These are phyloP conservation scores for Typhlichthys subterraneus DNA, from an alignment of 2,797 vertebrate species.

Conservation along the genomic window DNA sequence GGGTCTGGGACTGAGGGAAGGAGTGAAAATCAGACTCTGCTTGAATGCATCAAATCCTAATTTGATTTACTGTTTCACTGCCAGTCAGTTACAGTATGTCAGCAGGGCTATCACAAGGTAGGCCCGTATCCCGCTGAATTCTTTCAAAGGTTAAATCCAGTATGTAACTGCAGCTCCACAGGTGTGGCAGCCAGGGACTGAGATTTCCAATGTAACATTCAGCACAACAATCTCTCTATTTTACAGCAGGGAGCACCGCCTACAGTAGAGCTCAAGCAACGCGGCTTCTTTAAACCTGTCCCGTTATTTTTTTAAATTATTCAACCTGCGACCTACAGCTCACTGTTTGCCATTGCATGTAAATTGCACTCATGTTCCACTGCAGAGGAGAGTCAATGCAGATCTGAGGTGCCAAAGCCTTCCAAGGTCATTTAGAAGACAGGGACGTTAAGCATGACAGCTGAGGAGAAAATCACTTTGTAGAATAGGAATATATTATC, in stretches of 20 bases:
- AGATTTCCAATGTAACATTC: constrained; percentile 6
- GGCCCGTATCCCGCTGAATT: constrained; percentile 17
- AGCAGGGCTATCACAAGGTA: background rate
- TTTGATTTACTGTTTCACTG: constrained; percentile 7
- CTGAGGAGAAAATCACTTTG: constrained; percentile 30
- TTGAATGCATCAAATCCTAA: constrained; percentile 5
- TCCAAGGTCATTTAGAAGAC: constrained; percentile 62
- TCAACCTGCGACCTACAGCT: constrained; percentile 49
- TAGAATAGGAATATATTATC: constrained; percentile 41
- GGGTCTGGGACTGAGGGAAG: background rate
- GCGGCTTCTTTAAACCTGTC: constrained; percentile 29
- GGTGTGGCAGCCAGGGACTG: background rate
- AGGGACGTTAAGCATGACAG: constrained; percentile 9
- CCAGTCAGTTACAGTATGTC: background rate
- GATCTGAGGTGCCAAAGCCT: constrained; percentile 28
- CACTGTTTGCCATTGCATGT: constrained; percentile 39
- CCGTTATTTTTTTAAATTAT: constrained; percentile 49
- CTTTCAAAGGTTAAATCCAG: constrained; percentile 22
- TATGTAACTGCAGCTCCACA: constrained; percentile 5
- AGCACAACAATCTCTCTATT: constrained; percentile 6
- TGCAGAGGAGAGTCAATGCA: constrained; percentile 27
- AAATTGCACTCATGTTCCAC: constrained; percentile 37
- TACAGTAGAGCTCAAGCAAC: constrained; percentile 10
- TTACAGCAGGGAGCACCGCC: constrained; percentile 8
- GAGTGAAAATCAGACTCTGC: constrained; percentile 1